These are phyloP conservation scores for Propithecus deckenii DNA, from an alignment of 2,797 vertebrate genomes.

Conservation along the genomic window DNA sequence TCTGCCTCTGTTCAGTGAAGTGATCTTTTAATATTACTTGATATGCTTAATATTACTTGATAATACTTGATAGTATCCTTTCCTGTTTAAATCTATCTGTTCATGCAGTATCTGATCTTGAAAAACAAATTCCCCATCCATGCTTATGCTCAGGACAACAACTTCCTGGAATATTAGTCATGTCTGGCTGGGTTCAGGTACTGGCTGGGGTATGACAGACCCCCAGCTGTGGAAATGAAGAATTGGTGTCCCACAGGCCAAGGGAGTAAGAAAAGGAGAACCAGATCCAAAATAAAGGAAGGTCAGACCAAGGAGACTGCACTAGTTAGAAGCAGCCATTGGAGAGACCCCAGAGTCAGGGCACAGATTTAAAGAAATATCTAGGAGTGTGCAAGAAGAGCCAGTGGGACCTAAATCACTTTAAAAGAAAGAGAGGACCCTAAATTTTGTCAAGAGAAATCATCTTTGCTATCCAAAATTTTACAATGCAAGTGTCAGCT, in stretches of 20 bases:
- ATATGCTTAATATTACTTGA: background rate
- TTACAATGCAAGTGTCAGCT: background rate
- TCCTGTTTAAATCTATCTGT: slow-evolving; percentile 9
- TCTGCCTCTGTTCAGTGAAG: background rate
- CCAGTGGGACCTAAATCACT: background rate
- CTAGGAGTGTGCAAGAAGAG: background rate
- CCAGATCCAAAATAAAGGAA: background rate
- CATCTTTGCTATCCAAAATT: background rate
- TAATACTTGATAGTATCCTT: background rate
- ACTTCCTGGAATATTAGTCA: background rate
- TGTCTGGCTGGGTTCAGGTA: background rate
- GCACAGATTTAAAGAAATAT: background rate
- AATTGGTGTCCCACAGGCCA: background rate
- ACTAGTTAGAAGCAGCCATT: background rate
- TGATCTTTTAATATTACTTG: background rate
- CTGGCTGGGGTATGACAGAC: background rate
- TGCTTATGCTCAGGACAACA: background rate
- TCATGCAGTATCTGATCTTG: background rate
- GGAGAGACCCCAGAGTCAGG: background rate
- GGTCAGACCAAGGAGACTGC: background rate
- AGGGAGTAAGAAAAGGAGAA: background rate
- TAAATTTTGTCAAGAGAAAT: background rate
- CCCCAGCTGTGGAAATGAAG: background rate
- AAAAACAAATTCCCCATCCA: background rate
- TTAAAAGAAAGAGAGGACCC: background rate